phyloP scores from a whole-genome alignment of 2,113 vertebrate genomes.

The Oenanthe melanoleuca region DNA sequence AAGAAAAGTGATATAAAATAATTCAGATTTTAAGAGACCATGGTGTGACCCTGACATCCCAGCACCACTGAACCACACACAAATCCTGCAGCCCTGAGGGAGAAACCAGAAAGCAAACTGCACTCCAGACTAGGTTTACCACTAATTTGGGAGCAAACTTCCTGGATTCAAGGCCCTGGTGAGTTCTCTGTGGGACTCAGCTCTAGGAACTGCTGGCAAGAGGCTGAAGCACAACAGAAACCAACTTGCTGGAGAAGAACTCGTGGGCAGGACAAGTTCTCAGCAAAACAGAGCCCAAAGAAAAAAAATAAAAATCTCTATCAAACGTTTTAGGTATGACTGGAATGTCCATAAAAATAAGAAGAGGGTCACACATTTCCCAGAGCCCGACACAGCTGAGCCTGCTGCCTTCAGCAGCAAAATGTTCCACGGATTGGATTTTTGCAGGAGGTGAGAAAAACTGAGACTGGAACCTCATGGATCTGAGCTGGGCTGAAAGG shows the following conservation, averaged over 20 bases:
- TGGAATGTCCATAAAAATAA: constrained; percentile 53
- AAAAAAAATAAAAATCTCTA: not conserved
- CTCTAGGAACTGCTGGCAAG: not conserved
- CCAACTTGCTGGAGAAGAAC: not conserved
- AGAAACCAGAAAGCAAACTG: not conserved
- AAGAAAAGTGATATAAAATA: not conserved
- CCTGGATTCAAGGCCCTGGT: not conserved
- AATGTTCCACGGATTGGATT: rapidly evolving
- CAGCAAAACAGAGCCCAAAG: not conserved
- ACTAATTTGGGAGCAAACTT: not conserved
- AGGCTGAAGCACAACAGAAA: not conserved
- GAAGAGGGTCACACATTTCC: constrained; percentile 49
- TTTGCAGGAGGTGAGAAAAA: not conserved
- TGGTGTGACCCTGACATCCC: not conserved
- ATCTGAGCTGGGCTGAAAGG: not conserved
- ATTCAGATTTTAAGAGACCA: not conserved
- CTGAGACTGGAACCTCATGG: not conserved
- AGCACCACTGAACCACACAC: not conserved
- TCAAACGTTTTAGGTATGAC: not conserved
- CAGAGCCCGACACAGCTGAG: not conserved
- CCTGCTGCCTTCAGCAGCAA: not conserved
- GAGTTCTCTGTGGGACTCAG: not conserved
- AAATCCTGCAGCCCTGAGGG: not conserved
- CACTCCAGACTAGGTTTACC: not conserved
- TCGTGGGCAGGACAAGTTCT: not conserved